phyloP scores from a whole-genome alignment of 2,113 vertebrate species.

The Lepus europaeus region DNA sequence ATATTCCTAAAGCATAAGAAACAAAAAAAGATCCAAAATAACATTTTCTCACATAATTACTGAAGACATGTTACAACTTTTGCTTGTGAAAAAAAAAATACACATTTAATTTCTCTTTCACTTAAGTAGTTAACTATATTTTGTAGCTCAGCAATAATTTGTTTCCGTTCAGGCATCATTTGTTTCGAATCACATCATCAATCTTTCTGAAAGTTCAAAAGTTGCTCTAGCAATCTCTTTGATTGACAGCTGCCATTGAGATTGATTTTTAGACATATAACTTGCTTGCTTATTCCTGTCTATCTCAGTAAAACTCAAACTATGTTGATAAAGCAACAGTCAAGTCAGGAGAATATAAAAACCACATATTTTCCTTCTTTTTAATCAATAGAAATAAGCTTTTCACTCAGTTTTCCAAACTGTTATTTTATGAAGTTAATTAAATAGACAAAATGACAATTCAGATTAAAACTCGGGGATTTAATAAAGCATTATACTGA shows the following conservation, averaged over 20 bases:
- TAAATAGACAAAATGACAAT: slow-evolving; percentile 56
- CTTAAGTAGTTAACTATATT: slow-evolving; percentile 79
- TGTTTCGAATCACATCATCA: slow-evolving; percentile 73
- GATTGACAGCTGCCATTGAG: slow-evolving; percentile 74
- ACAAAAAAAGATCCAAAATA: slow-evolving; percentile 61
- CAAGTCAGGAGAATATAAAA: accelerated
- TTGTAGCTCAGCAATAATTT: slow-evolving; percentile 76
- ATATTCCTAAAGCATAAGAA: slow-evolving; percentile 57
- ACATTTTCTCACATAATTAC: neutral
- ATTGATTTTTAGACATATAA: neutral
- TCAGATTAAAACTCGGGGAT: neutral
- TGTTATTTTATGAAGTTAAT: slow-evolving; percentile 48
- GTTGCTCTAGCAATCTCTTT: slow-evolving; percentile 3
- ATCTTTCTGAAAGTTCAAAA: slow-evolving; percentile 74
- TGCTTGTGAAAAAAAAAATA: slow-evolving; percentile 46
- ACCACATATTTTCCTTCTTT: neutral
- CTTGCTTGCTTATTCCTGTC: slow-evolving; percentile 43
- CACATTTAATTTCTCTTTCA: slow-evolving; percentile 80
- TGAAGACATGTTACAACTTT: slow-evolving; percentile 58
- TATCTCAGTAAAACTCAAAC: slow-evolving; percentile 4
- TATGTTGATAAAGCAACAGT: neutral
- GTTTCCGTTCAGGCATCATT: slow-evolving; percentile 69
- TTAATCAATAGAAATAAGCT: neutral
- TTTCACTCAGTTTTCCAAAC: neutral
- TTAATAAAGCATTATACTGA: slow-evolving; percentile 47